Conservation (phyloP, 2,888 invertebrate species). For the Aporophyla lueneburgensis region DNA sequence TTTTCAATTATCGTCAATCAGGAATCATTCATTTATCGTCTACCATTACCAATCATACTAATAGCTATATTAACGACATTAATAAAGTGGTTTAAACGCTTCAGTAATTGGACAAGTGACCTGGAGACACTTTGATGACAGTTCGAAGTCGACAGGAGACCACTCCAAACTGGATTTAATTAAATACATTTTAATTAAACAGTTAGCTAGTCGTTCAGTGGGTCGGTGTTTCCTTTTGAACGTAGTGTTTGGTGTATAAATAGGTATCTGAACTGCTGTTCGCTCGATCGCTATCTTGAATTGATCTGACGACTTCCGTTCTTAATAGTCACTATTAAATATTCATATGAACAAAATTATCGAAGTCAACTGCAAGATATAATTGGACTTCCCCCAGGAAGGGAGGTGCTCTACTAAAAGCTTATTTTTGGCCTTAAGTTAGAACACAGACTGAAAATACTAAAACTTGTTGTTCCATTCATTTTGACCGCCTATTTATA, state of each 20-base stretch:
- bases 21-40: conserved; percentile 16
- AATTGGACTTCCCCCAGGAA: no score
- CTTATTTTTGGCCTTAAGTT: not conserved
- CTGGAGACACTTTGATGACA: conserved; percentile 22
- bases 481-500: no score
- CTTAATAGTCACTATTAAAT: conserved; percentile 30
- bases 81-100: conserved; percentile 37
- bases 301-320: conserved; percentile 39
- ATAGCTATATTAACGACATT: conserved; percentile 25
- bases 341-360: conserved; percentile 21
- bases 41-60: conserved; percentile 15
- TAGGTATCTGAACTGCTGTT: conserved; percentile 16
- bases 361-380: not conserved
- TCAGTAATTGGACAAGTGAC: conserved; percentile 45
- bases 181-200: conserved; percentile 34
- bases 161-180: conserved; percentile 42
- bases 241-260: conserved; percentile 27
- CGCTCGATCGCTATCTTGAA: conserved; percentile 32
- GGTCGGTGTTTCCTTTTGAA: conserved; percentile 59
- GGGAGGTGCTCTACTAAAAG: no score
- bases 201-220: conserved; percentile 47
- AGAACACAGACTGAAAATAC: not conserved
- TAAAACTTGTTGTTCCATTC: no score
- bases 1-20: conserved; percentile 21
- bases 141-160: conserved; percentile 18